Evolutionary conservation across 2,113 vertebrate species (phyloP).

Genomic region (Megalops atlanticus): DNA sequence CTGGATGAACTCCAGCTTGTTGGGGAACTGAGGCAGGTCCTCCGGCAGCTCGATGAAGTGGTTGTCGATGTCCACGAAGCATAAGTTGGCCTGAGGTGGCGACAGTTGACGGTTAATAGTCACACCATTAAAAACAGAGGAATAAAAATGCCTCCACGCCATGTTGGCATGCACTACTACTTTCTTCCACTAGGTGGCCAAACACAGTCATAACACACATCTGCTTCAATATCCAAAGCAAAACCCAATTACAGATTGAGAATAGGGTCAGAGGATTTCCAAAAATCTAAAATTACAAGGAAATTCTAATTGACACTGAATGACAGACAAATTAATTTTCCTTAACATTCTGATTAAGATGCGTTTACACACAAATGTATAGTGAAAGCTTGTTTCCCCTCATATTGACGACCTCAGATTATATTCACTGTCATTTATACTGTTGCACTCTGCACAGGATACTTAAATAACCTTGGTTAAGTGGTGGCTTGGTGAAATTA

Average conservation of each 20-base stretch:
- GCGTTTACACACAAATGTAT: too few species aligned
- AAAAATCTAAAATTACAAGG: too few species aligned
- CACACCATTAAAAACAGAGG: background rate
- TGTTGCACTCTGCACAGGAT: background rate
- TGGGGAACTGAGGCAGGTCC: constrained; percentile 96
- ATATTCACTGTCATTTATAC: background rate
- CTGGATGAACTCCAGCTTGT: constrained; percentile 97
- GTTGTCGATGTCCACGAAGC: constrained; percentile 99
- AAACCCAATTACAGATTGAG: background rate
- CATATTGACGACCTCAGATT: too few species aligned
- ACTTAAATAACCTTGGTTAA: background rate
- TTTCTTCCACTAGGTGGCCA: constrained; percentile 20
- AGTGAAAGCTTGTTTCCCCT: too few species aligned
- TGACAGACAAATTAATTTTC: too few species aligned
- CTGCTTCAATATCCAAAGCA: background rate
- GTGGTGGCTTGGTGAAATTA: background rate
- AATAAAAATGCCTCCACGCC: background rate
- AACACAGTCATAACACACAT: background rate
- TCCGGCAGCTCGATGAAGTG: constrained; percentile 96
- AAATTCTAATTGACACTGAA: too few species aligned
- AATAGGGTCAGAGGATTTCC: background rate
- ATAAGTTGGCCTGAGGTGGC: constrained; percentile 90
- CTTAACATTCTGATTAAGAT: too few species aligned
- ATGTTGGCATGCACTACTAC: background rate
- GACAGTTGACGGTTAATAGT: constrained; percentile 71